Evolutionary conservation across 2,797 vertebrate genomes (phyloP), one percentile per base, ranked within the genome.

Genomic region (Alosa sapidissima): DNA sequence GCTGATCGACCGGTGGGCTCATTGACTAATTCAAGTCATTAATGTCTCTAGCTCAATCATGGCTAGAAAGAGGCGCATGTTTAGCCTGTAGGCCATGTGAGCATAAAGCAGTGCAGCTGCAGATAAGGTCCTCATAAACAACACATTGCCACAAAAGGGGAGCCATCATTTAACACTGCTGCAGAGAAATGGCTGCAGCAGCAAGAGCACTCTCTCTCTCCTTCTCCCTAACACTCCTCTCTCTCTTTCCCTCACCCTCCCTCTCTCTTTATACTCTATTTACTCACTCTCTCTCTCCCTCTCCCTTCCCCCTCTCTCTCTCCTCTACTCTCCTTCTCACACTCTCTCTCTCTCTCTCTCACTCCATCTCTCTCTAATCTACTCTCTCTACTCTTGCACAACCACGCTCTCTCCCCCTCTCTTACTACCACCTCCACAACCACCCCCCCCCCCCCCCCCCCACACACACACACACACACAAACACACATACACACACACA

Each of bases 151-250:
- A 65, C 60, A 48, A 48, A 55, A 83, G 81, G 49, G 28, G 65
- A 81, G 75, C 28, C 51, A 65, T 84, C 81, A 60, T 87, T 85
- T 84, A 81, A 78, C 85, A 81, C 65, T 78, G n/a, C 68, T 75
- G 68, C 68, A 81, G 81, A 68, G 33, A 81, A 84, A 78, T 47
- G 62, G 85, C 75, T 47, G 84, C 85, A 81, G 84, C 85, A 81
- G 81, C 81, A 5, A 36, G 21, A 54, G 19, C 81, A 36, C 24
- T 16, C 81, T 82, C 81, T 82, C 33, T 52, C 28, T 84, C 88
- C 85, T 86, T 84, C 86, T 81, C 84, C 55, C 81, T 48, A 60
- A 60, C 83, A 24, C 81, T 58, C 16, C 81, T 84, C 24, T 68
- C 62, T 33, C 62, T 10, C 62, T 3, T 6, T 24, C n/a, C 16